A percentile compares a stretch with the other conserved stretches of the same genome.
phyloP scores from a whole-genome alignment of 2,797 vertebrate species.

The Typhlichthys subterraneus region DNA sequence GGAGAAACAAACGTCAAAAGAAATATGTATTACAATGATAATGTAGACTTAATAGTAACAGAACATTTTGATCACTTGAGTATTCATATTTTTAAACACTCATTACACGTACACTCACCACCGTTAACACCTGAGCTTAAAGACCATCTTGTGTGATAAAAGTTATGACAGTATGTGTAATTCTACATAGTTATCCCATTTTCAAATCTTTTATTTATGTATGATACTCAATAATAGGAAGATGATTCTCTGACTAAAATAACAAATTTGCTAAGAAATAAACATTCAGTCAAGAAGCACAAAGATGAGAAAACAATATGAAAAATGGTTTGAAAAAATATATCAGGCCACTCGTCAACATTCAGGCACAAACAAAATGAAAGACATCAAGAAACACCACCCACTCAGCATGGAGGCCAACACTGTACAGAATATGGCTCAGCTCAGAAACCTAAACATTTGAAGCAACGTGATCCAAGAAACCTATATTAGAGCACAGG shows the following conservation, averaged over 20 bases:
- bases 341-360: slow-evolving; percentile 47
- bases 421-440: slow-evolving; percentile 66
- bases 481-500: slow-evolving; percentile 33
- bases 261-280: slow-evolving; percentile 27
- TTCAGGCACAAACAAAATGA: slow-evolving; percentile 67
- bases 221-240: slow-evolving; percentile 61
- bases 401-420: slow-evolving; percentile 54
- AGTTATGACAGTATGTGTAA: slow-evolving; percentile 59
- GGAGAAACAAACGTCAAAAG: slow-evolving; percentile 41
- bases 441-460: slow-evolving; percentile 52
- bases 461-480: slow-evolving; percentile 48
- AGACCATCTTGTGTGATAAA: slow-evolving; percentile 49
- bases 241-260: slow-evolving; percentile 50
- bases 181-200: slow-evolving; percentile 71
- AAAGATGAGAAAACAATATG: slow-evolving; percentile 25
- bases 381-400: slow-evolving; percentile 48
- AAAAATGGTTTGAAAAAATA: slow-evolving; percentile 19
- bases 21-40: slow-evolving; percentile 49
- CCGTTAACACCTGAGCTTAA: slow-evolving; percentile 33
- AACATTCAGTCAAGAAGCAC: slow-evolving; percentile 3
- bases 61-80: background rate
- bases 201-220: slow-evolving; percentile 56
- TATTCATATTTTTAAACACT: background rate
- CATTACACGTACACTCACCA: slow-evolving; percentile 22
- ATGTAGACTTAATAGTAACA: slow-evolving; percentile 32